phyloP scores from a whole-genome alignment of 1,140 invertebrate genomes.

The Heterodera schachtii region DNA sequence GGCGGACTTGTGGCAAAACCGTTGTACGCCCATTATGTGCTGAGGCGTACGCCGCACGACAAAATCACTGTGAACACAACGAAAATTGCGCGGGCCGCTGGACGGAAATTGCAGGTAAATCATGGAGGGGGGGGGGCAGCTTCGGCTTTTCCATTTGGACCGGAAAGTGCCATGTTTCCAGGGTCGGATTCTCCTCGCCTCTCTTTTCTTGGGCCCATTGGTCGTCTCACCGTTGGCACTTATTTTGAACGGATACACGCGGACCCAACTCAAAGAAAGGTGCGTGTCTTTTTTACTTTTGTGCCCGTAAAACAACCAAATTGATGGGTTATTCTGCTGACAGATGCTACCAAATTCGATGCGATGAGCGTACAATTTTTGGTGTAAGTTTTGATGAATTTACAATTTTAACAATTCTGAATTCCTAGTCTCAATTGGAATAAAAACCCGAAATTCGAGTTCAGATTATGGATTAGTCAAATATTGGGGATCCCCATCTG shows the following conservation, averaged over 20 bases:
- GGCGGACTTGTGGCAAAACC: neutral
- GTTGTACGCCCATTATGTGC: slow-evolving; percentile 33
- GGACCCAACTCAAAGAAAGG: slow-evolving; percentile 1
- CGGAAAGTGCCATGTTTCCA: neutral
- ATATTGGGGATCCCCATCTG: too few species aligned
- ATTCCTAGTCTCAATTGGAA: too few species aligned
- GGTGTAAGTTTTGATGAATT: neutral
- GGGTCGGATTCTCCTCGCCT: slow-evolving; percentile 12
- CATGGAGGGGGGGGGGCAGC: neutral
- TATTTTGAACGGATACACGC: slow-evolving; percentile 3
- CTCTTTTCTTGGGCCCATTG: slow-evolving; percentile 4
- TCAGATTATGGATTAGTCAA: too few species aligned
- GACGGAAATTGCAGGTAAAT: slow-evolving; percentile 38
- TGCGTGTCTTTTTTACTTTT: neutral
- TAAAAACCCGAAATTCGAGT: too few species aligned
- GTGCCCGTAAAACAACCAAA: too few species aligned
- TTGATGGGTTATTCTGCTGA: slow-evolving; percentile 4
- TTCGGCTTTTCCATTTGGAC: neutral
- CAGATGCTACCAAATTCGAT: slow-evolving; percentile 46
- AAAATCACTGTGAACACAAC: slow-evolving; percentile 48
- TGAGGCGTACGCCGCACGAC: slow-evolving; percentile 41
- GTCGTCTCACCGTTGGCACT: neutral
- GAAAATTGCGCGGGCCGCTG: slow-evolving; percentile 47
- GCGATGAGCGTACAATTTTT: slow-evolving; percentile 21
- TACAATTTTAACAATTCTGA: too few species aligned